Base-by-base conservation (phyloP, 2,797 vertebrate species). In the Aldrovandia affinis region DNA sequence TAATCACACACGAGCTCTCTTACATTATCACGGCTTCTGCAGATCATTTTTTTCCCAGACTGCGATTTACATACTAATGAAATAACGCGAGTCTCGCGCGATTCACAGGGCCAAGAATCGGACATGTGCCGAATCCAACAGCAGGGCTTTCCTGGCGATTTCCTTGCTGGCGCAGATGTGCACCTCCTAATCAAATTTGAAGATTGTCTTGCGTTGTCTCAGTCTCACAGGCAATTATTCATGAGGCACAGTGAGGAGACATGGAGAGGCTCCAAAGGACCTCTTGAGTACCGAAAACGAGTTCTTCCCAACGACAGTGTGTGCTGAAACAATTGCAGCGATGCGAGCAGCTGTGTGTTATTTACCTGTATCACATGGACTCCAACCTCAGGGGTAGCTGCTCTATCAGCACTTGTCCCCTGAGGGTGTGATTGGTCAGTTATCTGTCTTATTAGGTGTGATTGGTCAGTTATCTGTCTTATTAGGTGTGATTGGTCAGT, bases 101-200 rank as follows among this genome's bases (percentile, higher is more conserved):
- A 80, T 28, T 80, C 78, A 80, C 50, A 80, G 33, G 12, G 57
- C 39, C 54, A 81, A n/a, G 39, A 61, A 44, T 9, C n/a, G 25
- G 10, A 25, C 57, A 28, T 77, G 14, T 81, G 47, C 81, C 50
- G 59, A 20, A 9, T 22, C 44, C 39, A 52, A 18, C 39, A 83
- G 39, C 39, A 30, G 80, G 57, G 30, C 25, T 78, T 30, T 42
- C 30, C 36, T 65, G 70, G 70, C 18, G 15, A 55, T 70, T 77
- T 44, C 42, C 39, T 61, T 80, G 39, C 65, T 77, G 54, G 77
- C 42, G 47, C 80, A 81, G 84, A 82, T 78, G 84, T 85, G 70
- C 42, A 22, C 55, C 12, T 82, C 55, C 81, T 30, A 78, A 82
- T 82, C 70, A 85, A 73, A 85, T 85, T 42, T 85, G 54, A 77